Evolutionary conservation across 2,113 vertebrate genomes (phyloP).

Genomic region (Syngnathus scovelli): DNA sequence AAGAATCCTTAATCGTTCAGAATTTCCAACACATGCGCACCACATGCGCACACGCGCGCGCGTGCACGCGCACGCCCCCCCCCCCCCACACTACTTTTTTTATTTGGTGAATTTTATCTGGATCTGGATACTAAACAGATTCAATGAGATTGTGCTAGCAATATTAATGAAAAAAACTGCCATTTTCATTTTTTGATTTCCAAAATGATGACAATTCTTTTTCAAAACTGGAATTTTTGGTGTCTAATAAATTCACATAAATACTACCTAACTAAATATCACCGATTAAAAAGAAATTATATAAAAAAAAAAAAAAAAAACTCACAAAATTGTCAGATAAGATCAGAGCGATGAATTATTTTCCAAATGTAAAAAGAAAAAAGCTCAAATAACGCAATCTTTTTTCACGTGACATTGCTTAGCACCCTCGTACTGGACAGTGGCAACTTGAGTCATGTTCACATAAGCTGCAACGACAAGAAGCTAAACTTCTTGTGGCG

Average conservation of each 20-base stretch:
- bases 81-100: neutral
- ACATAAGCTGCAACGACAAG: neutral
- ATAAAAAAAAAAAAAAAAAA: neutral
- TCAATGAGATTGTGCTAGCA: neutral
- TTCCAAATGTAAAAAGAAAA: slow-evolving; percentile 16
- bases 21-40: slow-evolving; percentile 27
- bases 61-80: neutral
- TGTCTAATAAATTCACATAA: too few relatives aligned
- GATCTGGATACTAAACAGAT: neutral
- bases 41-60: slow-evolving; percentile 1
- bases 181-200: neutral
- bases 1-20: slow-evolving; percentile 27
- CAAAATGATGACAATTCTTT: neutral
- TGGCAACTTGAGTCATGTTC: neutral
- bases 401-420: neutral
- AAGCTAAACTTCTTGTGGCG: too few relatives aligned
- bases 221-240: too few relatives aligned
- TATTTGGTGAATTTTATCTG: neutral
- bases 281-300: neutral
- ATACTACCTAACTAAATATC: too few relatives aligned
- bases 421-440: neutral
- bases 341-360: neutral
- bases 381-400: neutral
- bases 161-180: neutral
- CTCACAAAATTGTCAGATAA: too few relatives aligned